These are phyloP conservation scores for Phymatocera aterrima DNA, from an alignment of 2,888 invertebrate species.

Conservation along the genomic window DNA sequence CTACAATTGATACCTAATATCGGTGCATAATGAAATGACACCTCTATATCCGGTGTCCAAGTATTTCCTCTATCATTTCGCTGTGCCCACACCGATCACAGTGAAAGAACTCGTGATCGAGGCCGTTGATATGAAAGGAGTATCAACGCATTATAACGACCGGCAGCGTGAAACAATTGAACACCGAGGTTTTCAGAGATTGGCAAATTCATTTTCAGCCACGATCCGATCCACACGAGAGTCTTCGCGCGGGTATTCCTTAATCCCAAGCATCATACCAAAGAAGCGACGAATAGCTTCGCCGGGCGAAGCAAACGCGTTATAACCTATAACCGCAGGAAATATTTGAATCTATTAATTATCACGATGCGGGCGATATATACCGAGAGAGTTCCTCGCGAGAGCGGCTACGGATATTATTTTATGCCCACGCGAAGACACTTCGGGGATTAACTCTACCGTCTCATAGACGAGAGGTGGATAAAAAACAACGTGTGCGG, in stretches of 20 bases:
- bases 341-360: not conserved
- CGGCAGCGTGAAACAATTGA: too few species aligned
- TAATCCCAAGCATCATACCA: conserved; percentile 67
- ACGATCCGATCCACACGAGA: not conserved
- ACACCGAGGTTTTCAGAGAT: not conserved
- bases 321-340: not conserved
- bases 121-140: too few species aligned
- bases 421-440: conserved; percentile 11
- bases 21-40: too few species aligned
- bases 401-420: conserved; percentile 50
- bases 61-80: too few species aligned
- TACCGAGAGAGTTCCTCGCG: conserved; percentile 51
- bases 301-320: conserved; percentile 30
- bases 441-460: too few species aligned
- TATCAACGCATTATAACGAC: too few species aligned
- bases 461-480: too few species aligned
- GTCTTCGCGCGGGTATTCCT: conserved; percentile 12
- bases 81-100: too few species aligned
- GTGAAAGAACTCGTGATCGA: too few species aligned
- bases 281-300: conserved; percentile 64
- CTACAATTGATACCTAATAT: too few species aligned
- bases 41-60: too few species aligned
- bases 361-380: not conserved
- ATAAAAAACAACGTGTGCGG: too few species aligned
- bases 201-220: not conserved